Evolutionary conservation across 1,140 invertebrate species (phyloP).

Genomic region (Chlorops oryzae): DNA sequence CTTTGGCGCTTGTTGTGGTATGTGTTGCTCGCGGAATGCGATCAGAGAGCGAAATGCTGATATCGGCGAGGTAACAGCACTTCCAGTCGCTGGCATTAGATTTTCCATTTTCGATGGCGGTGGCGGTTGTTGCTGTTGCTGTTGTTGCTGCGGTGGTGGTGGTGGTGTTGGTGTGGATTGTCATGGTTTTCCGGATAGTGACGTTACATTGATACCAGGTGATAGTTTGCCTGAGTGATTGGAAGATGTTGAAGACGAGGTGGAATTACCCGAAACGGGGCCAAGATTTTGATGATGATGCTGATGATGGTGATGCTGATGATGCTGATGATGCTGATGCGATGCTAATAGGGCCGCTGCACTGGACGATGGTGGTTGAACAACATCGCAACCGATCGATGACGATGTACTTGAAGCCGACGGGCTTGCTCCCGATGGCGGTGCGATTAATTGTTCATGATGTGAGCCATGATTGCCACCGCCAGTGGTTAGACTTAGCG

Average conservation of each 20-base stretch:
- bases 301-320: conserved; percentile 36
- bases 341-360: conserved; percentile 46
- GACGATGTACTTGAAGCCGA: conserved; percentile 56
- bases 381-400: conserved; percentile 45
- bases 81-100: conserved; percentile 11
- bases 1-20: conserved; percentile 32
- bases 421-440: conserved; percentile 52
- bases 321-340: conserved; percentile 42
- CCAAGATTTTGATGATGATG: conserved; percentile 43
- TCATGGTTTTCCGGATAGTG: conserved; percentile 43
- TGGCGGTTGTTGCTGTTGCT: conserved; percentile 2
- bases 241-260: conserved; percentile 36
- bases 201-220: conserved; percentile 39
- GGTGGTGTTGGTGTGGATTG: conserved; percentile 24
- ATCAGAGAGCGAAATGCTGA: conserved; percentile 44
- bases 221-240: conserved; percentile 43
- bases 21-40: conserved; percentile 41
- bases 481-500: conserved; percentile 40
- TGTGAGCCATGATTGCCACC: conserved; percentile 19
- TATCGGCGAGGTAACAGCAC: conserved; percentile 31
- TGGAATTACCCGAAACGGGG: conserved; percentile 43
- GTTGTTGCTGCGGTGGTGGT: conserved; percentile 9
- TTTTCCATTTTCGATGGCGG: conserved; percentile 7
- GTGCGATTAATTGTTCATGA: conserved; percentile 27
- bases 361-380: conserved; percentile 41